phyloP scores from a whole-genome alignment of 2,888 invertebrate species.

The Drosophila limbata region DNA sequence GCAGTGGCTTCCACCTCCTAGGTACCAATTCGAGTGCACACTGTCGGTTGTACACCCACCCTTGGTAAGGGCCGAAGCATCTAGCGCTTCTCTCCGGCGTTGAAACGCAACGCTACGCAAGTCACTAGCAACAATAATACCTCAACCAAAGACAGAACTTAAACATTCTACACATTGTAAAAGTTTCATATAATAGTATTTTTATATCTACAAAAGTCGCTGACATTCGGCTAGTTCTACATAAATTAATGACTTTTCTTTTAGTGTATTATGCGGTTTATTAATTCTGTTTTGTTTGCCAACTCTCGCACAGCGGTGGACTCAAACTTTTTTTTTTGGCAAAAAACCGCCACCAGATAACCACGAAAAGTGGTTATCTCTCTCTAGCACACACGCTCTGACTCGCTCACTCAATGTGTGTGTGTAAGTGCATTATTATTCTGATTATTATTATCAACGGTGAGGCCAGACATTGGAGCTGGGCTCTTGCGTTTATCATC shows the following conservation, averaged over 20 bases:
- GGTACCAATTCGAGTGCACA: no score
- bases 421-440: conserved; percentile 69
- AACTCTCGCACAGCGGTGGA: conserved; percentile 22
- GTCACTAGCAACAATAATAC: no score
- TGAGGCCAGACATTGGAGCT: conserved; percentile 34
- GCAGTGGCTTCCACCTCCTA: no score
- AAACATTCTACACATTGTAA: no score
- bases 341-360: conserved; percentile 49
- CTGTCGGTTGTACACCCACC: no score
- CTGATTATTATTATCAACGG: conserved; percentile 74
- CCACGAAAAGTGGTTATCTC: conserved; percentile 20
- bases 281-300: conserved; percentile 62
- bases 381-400: background rate
- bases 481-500: conserved; percentile 36
- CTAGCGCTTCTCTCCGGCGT: no score
- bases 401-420: background rate
- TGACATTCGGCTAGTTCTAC: no score
- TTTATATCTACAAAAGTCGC: no score
- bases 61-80: no score
- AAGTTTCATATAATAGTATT: no score
- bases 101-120: no score
- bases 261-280: conserved; percentile 41
- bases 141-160: no score
- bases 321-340: conserved; percentile 9
- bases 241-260: background rate